Conservation (phyloP, 2,888 invertebrate species). For the Phengaris arion region DNA sequence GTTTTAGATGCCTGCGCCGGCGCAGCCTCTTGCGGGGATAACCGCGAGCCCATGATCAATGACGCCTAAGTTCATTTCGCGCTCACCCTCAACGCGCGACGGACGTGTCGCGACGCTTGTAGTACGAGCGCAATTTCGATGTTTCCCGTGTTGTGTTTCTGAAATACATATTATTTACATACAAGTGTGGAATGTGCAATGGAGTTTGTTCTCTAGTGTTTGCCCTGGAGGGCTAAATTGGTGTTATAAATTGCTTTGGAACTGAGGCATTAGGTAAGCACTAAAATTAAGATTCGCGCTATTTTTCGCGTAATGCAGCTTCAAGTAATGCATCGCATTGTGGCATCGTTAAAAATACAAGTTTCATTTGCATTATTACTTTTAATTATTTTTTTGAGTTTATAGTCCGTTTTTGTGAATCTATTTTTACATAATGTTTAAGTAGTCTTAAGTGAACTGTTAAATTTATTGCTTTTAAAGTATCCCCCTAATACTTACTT, state of each 20-base stretch:
- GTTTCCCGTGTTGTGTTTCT: constrained; percentile 53
- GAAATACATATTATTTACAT: constrained; percentile 39
- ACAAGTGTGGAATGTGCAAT: constrained; percentile 64
- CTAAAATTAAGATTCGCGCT: background rate
- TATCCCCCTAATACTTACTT: background rate
- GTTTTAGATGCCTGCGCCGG: constrained; percentile 38
- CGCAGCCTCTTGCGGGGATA: constrained; percentile 41
- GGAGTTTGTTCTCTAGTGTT: constrained; percentile 64
- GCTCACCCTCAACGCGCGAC: constrained; percentile 73
- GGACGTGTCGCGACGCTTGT: constrained; percentile 65
- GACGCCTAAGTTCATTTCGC: constrained; percentile 56
- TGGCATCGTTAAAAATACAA: background rate
- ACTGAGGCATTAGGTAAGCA: constrained; percentile 38
- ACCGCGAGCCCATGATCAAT: constrained; percentile 24
- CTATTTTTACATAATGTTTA: background rate
- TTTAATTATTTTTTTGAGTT: background rate
- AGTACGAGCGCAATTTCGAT: constrained; percentile 55
- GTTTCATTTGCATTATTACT: background rate
- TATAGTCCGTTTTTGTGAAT: background rate
- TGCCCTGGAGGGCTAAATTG: constrained; percentile 61
- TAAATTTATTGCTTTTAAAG: constrained; percentile 22
- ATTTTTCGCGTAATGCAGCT: background rate
- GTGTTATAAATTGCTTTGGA: constrained; percentile 41
- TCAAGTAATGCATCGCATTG: background rate
- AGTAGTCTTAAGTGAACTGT: background rate